phyloP scores from a whole-genome alignment of 53 echinoderm and acorn worm species.

The Hippasteria phrygiana region DNA sequence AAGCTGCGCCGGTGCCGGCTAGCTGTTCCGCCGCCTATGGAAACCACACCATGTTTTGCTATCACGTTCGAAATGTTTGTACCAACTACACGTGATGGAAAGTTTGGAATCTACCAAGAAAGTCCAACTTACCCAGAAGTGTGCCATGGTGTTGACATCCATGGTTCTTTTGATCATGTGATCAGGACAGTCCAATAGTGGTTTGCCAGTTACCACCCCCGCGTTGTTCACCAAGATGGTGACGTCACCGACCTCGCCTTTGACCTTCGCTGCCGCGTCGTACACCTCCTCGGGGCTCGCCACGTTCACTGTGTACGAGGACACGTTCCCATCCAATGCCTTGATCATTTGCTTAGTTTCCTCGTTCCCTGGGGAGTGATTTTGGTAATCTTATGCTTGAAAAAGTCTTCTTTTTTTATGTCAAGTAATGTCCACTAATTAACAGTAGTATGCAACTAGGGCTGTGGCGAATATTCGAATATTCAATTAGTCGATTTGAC shows the following conservation, averaged over 20 bases:
- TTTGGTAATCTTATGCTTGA: no score
- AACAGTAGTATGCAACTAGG: no score
- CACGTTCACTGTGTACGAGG: neutral
- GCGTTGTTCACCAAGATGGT: constrained; percentile 92
- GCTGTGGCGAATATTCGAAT: no score
- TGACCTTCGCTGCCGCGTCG: constrained; percentile 65
- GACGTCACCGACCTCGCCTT: constrained; percentile 81
- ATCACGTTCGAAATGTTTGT: no score
- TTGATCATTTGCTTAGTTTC: neutral
- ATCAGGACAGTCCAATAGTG: constrained; percentile 72
- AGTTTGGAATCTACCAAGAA: no score
- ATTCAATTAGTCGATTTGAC: no score
- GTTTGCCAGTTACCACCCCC: constrained; percentile 79
- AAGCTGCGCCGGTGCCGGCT: no score
- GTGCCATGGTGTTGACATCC: constrained; percentile 83
- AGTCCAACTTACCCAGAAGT: constrained; percentile 94
- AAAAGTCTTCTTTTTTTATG: no score
- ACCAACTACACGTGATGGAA: no score
- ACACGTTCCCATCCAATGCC: neutral
- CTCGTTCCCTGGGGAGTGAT: constrained; percentile 4
- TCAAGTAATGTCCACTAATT: no score
- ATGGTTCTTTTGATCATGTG: constrained; percentile 81
- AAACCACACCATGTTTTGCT: no score
- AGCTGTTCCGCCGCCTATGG: no score
- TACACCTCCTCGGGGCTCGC: constrained; percentile 77